These are phyloP conservation scores for Mongoloraphidia duomilia DNA, from an alignment of 2,888 invertebrate genomes.

Conservation along the genomic window DNA sequence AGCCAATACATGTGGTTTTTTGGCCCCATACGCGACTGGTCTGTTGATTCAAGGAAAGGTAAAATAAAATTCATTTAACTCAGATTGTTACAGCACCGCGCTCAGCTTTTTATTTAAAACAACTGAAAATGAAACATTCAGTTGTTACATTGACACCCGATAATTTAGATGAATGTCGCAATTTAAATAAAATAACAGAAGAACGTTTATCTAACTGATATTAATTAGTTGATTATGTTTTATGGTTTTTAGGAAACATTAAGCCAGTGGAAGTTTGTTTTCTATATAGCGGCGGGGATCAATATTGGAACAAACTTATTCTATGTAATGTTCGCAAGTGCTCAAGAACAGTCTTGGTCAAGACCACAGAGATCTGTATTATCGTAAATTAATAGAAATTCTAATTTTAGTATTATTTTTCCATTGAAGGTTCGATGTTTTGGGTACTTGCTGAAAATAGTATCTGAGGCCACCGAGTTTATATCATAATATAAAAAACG, in stretches of 20 bases:
- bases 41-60: slow-evolving; percentile 54
- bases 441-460: no score
- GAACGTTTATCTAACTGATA: slow-evolving; percentile 10
- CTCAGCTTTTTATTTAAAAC: no score
- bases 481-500: no score
- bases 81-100: no score
- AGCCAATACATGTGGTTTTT: slow-evolving; percentile 67
- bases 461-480: no score
- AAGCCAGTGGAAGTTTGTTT: slow-evolving; percentile 61
- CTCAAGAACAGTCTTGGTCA: slow-evolving; percentile 58
- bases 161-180: no score
- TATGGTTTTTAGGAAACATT: slow-evolving; percentile 45
- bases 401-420: no score
- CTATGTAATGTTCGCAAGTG: slow-evolving; percentile 65
- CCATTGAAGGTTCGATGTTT: no score
- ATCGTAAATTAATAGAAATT: no score
- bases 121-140: no score
- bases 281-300: slow-evolving; percentile 64
- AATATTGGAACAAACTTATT: slow-evolving; percentile 61
- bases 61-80: slow-evolving; percentile 16
- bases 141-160: no score
- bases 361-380: slow-evolving; percentile 16
- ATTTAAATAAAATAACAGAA: background rate
- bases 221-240: background rate
- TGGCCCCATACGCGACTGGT: slow-evolving; percentile 68